Evolutionary conservation across 2,797 vertebrate species (phyloP), one percentile per base, ranked within the genome.

Genomic region (Karalla daura): DNA sequence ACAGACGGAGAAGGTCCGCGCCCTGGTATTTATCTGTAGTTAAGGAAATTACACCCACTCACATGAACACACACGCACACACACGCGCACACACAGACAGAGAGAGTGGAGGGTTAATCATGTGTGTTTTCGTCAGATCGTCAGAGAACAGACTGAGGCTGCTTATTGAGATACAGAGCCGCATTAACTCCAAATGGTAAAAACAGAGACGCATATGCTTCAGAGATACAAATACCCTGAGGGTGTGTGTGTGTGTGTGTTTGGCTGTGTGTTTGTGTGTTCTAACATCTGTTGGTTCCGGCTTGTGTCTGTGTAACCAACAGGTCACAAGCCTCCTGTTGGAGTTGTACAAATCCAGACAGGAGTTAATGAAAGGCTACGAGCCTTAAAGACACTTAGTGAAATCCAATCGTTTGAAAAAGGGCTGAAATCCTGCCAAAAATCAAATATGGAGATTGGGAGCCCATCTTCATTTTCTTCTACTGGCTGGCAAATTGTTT

Each of bases 151-250:
- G 78, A 66, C 71, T 70, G 84, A 64, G 80, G 76, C 86, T 86
- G 84, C 51, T 86, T 84, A 84, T 85, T 80, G 81, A 82, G 85
- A 87, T 87, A 85, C 41, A 44, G 72, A 82, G 65, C 47, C 32
- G 32, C 70, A 83, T 83, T 83, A 86, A 79, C 81, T 84, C 73
- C 77, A 81, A 78, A 76, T 79, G 80, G 53, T 83, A 60, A 82
- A 79, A 81, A 75, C 70, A 76, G 49, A 20, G 35, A 50, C 56
- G 24, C 80, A 81, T 80, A 85, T 81, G 86, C 74, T 81, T 85
- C 74, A 66, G 74, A 83, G 76, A 70, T 68, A 64, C 73, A 80
- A 83, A 86, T 68, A 81, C 74, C 87, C 83, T 0, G 28, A 72
- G 80, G 84, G 66, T 50, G 60, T 73, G 60, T 72, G 67, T 25